Evolutionary conservation across 2,113 vertebrate species (phyloP).

Genomic region (Coreoperca whiteheadi): DNA sequence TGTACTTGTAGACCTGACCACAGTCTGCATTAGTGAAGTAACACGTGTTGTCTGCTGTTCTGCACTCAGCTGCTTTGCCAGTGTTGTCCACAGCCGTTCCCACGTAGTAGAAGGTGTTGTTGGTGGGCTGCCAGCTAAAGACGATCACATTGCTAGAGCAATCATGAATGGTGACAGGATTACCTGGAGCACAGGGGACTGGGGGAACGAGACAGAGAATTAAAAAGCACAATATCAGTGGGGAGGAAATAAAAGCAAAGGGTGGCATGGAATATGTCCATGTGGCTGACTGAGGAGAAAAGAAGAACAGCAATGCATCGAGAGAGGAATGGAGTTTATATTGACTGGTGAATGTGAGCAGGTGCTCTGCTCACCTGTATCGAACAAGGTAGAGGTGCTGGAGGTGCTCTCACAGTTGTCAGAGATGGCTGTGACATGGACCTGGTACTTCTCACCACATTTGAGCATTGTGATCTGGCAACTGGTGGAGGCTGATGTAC

Average conservation of each 20-base stretch:
- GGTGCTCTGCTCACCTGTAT: slow-evolving; percentile 74
- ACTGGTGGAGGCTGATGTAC: slow-evolving; percentile 66
- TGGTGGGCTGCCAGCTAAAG: slow-evolving; percentile 77
- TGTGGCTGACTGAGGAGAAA: neutral
- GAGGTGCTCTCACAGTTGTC: slow-evolving; percentile 73
- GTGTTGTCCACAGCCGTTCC: slow-evolving; percentile 66
- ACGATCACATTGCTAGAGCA: slow-evolving; percentile 80
- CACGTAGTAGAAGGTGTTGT: slow-evolving; percentile 79
- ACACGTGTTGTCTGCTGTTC: slow-evolving; percentile 75
- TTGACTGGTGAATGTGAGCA: neutral
- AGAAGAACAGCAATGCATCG: too few species aligned
- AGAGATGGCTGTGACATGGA: slow-evolving; percentile 66
- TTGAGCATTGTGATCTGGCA: slow-evolving; percentile 73
- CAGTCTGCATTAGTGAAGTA: slow-evolving; percentile 79
- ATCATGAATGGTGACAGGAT: slow-evolving; percentile 36
- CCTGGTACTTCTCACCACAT: slow-evolving; percentile 78
- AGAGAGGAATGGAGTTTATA: neutral
- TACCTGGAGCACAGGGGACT: slow-evolving; percentile 83
- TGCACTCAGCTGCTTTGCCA: slow-evolving; percentile 61
- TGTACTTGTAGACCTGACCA: slow-evolving; percentile 78
- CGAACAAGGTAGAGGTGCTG: slow-evolving; percentile 52
- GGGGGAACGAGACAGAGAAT: neutral
- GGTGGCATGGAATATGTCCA: neutral
- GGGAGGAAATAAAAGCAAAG: neutral
- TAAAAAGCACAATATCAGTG: neutral